Evolutionary conservation across 2,797 vertebrate genomes (phyloP), one percentile per base, ranked within the genome.

Genomic region (Lerista edwardsae): DNA sequence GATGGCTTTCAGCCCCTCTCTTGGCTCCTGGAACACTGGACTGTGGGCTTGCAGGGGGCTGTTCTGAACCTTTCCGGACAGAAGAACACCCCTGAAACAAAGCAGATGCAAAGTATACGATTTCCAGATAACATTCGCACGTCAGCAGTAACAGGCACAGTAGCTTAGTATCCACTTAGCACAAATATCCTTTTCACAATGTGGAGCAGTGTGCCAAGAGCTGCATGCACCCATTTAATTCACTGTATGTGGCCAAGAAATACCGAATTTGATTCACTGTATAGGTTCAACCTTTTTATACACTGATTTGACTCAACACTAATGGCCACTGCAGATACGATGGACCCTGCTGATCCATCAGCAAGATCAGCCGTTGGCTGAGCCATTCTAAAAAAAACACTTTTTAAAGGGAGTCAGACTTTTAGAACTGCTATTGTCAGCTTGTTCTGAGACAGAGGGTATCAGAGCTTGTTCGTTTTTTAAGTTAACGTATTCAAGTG

Each of bases 1-100:
- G 39, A 76, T 59, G 68, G 59, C 36, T 89, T 90, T 92, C 87
- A 87, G 91, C 29, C 88, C 72, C 64, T 94, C 93, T 79, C 80
- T 84, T 27, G 89, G 62, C 11, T 89, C 88, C 82, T 88, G 93
- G 90, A 92, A 92, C 41, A 87, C 69, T 0, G 85, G 93, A 74
- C 83, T 92, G 83, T 86, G 82, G 67, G 88, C 36, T 75, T 80
- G 59, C 2, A 93, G 81, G 19, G 51, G 69, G 57, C 81, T 88
- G 59, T 76, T 91, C 34, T 87, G 91, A 47, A 86, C 83, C 86
- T 87, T 94, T 81, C 85, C 87, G 36, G 89, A 79, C 0, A 61
- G 86, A n/a, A 91, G 36, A 81, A 91, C 0, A 15, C 59, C 91
- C 88, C 94, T 95, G 88, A 73, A 36, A 2, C 47, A 83, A 82